Evolutionary conservation across 2,113 vertebrate genomes (phyloP), one percentile per base, ranked within the genome.

Genomic region (Lepisosteus osseus): DNA sequence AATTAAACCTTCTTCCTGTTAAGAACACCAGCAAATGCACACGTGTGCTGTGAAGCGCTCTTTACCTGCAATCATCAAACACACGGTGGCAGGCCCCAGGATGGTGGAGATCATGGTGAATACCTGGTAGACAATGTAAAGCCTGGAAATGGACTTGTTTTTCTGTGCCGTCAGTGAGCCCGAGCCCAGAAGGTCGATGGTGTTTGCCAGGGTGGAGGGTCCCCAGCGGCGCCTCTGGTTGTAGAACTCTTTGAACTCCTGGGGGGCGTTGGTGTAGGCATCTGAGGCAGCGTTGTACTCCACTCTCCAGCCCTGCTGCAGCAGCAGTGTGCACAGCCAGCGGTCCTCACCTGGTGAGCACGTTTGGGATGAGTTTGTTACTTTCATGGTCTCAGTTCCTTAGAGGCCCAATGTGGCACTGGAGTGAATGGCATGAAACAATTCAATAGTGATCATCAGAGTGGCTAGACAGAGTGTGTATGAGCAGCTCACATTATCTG

Each of bases 271-370:
- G 74, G 90, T 92, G 83, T 86, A 91, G 69, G 90, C 89, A 42
- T 92, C 89, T 3, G 90, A 84, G 0, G 88, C 90, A 6, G 90
- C 86, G 5, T 86, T 90, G 67, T 91, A 92, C 80, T 91, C 89
- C 61, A 92, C 87, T 69, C 87, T 87, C 90, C 90, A 92, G 5
- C 90, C 90, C 66, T 90, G 90, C 71, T 90, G 90, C 57, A 91
- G 63, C 43, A 92, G 63, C 45, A 92, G 79, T 43, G 89, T 91
- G 29, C 87, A 90, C 64, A 92, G 76, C 90, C 90, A 91, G 65
- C 90, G 90, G 68, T 91, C 90, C 65, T 92, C 90, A 41, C 90
- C 90, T 92, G 68, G 47, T 29, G 29, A 29, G 29, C 29, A 29
- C 29, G 29, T 29, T 29, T 29, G 29, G 29, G 29, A 29, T 29